Base-by-base conservation (phyloP, 2,888 invertebrate genomes). In the Hirtodrosophila trivittata region DNA sequence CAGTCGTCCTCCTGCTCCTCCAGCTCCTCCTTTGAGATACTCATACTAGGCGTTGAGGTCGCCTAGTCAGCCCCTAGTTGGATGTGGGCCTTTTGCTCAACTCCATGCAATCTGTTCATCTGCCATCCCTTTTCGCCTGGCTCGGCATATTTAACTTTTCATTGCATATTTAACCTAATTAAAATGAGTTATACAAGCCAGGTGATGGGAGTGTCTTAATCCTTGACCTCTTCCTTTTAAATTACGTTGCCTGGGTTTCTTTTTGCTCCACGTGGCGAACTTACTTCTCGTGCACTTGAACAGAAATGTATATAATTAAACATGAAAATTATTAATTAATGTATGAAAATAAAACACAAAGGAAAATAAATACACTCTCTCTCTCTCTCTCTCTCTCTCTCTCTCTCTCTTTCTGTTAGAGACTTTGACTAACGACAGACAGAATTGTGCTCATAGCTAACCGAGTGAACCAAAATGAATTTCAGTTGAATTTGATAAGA, bases 151-250 rank as follows among this genome's bases (percentile, higher is more conserved):
- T 84, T 65, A 60, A 65, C 55, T 77, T 71, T 77, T 50, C 66
- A 66, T 66, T 75, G 78, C 85, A 80, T 82, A 77, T 80, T 85
- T 75, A 85, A 77, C 75, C 85, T 78, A 85, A 80, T 80, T 85
- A 85, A 82, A 68, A 82, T 82, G 78, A 85, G 72, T 85, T 82
- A 75, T 63, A 63, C 50, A 52, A 68, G 50, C 39, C 78, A 75
- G 75, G 68, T 68, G 62, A 49, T 25, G 46, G 58, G 18, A 51
- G 63, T 59, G 28, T 54, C 55, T 67, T 60, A 60, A 68, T 68
- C 66, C 59, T 59, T 75, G 75, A 75, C 63, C 63, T 67, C 41
- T 66, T 59, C 57, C 50, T 45, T 60, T 55, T 55, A 43, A 32
- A 21, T 46, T 12, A 10, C 25, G 5, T 43, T 49, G 25, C 13